phyloP scores from a whole-genome alignment of 2,113 vertebrate genomes.

The Onychostoma macrolepis region DNA sequence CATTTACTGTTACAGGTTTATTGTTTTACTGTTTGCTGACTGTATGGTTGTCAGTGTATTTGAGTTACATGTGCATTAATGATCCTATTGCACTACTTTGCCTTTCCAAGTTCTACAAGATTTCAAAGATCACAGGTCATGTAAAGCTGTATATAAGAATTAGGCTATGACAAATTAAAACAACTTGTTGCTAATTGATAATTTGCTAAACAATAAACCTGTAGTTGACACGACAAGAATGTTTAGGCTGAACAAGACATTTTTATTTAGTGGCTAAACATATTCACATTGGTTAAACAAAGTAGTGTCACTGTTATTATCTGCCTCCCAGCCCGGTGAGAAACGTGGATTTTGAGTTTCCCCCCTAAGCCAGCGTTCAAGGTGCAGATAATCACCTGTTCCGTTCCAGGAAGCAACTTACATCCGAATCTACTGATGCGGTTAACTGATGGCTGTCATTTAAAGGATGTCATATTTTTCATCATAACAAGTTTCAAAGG shows the following conservation, averaged over 20 bases:
- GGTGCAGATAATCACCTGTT: conserved; percentile 57
- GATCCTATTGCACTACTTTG: too few relatives aligned
- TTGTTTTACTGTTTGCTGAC: background rate
- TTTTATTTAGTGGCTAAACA: background rate
- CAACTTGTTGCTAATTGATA: background rate
- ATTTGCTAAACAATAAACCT: background rate
- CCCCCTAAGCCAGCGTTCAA: conserved; percentile 35
- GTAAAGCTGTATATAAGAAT: background rate
- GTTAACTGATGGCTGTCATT: conserved; percentile 50
- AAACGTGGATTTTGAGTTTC: background rate
- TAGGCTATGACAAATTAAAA: background rate
- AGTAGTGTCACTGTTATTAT: background rate
- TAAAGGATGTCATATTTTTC: conserved; percentile 58
- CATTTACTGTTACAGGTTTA: background rate
- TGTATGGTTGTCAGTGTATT: background rate
- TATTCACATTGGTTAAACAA: background rate
- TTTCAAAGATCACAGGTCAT: background rate
- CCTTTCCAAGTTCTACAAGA: too few relatives aligned
- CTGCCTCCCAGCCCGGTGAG: background rate
- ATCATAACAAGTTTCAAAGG: conserved; percentile 58
- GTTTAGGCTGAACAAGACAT: background rate
- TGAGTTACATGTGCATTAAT: too few relatives aligned
- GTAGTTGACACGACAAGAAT: background rate
- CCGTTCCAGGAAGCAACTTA: conserved; percentile 60
- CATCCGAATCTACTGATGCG: conserved; percentile 60